Evolutionary conservation across 2,797 vertebrate species (phyloP).

Genomic region (Hemitrygon akajei): DNA sequence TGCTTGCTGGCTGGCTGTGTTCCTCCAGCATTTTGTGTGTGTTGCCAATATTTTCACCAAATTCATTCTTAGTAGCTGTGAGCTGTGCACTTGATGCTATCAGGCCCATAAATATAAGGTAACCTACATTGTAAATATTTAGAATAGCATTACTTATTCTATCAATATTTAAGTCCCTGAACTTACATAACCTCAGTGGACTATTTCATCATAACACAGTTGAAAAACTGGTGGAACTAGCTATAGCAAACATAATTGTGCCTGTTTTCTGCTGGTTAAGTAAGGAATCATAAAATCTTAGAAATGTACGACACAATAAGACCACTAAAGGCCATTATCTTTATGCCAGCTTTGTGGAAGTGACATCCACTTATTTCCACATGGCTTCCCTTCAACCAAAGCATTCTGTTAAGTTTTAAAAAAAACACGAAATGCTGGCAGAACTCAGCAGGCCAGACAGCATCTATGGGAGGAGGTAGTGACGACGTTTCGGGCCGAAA

Average conservation of each 20-base stretch:
- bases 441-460: no score
- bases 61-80: background rate
- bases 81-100: background rate
- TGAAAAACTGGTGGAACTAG: background rate
- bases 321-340: background rate
- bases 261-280: background rate
- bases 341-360: background rate
- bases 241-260: background rate
- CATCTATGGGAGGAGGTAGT: no score
- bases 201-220: background rate
- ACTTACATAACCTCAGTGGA: background rate
- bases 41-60: no score
- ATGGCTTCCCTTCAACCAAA: background rate
- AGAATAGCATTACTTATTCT: background rate
- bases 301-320: no score
- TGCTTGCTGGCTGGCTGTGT: no score
- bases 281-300: background rate
- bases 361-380: background rate
- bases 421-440: no score
- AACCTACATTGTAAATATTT: background rate
- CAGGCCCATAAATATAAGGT: background rate
- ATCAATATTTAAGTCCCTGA: background rate
- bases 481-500: no score
- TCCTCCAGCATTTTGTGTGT: no score
- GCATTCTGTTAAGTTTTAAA: background rate